Conservation (phyloP, 1,140 invertebrate species). For the Belonocnema kinseyi region DNA sequence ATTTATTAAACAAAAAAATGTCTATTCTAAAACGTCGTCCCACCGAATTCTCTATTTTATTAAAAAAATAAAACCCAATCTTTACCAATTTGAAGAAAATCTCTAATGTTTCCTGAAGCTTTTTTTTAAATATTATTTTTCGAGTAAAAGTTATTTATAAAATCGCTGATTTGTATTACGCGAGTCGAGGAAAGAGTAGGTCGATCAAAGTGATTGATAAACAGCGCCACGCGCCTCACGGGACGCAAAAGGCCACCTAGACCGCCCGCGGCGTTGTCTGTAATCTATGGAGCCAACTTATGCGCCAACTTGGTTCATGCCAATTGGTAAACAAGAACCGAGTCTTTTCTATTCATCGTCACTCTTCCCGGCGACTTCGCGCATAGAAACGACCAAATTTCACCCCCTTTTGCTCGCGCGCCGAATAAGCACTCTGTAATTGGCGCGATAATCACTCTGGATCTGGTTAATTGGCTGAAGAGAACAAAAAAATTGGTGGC, state of each 20-base stretch:
- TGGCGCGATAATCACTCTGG: too few relatives aligned
- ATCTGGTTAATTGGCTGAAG: too few relatives aligned
- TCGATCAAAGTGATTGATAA: constrained; percentile 47
- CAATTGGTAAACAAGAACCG: not conserved
- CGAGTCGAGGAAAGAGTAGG: constrained; percentile 32
- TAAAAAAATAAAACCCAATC: too few relatives aligned
- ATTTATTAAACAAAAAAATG: too few relatives aligned
- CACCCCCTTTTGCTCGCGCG: not conserved
- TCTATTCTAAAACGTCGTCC: too few relatives aligned
- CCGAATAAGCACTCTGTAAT: too few relatives aligned
- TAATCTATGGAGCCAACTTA: not conserved
- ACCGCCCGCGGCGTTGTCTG: constrained; percentile 38
- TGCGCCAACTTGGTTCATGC: not conserved
- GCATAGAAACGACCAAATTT: constrained; percentile 24
- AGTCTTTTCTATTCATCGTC: constrained; percentile 7
- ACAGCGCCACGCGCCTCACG: constrained; percentile 42
- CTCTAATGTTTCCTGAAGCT: too few relatives aligned
- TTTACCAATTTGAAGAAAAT: too few relatives aligned
- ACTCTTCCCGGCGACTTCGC: not conserved
- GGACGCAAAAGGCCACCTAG: constrained; percentile 20
- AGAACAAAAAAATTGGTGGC: too few relatives aligned
- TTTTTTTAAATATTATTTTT: too few relatives aligned
- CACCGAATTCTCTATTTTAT: too few relatives aligned
- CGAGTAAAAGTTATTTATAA: too few relatives aligned
- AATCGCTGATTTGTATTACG: constrained; percentile 39